phyloP scores from a whole-genome alignment of 2,888 invertebrate species.

The Quadroppia sp. region DNA sequence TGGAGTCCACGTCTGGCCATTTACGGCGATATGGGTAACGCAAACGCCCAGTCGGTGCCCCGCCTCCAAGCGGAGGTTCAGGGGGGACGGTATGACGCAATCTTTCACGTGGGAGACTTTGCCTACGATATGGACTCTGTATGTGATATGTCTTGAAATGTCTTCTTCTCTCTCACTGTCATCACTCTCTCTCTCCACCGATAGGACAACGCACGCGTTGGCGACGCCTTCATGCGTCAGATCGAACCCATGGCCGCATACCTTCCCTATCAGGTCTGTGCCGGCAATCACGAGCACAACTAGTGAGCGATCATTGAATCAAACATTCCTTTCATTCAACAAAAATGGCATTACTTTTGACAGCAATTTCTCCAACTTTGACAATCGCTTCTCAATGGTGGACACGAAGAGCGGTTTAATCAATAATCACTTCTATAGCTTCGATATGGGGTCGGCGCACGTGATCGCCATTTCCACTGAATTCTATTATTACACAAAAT shows the following conservation, averaged over 20 bases:
- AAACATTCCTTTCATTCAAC: neutral
- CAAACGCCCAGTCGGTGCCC: conserved; percentile 37
- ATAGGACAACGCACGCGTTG: conserved; percentile 54
- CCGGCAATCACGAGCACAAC: conserved; percentile 81
- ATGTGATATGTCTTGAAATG: neutral
- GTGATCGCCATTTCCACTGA: conserved; percentile 90
- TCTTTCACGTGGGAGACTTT: conserved; percentile 43
- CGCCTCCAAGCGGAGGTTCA: conserved; percentile 37
- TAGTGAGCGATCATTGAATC: conserved; percentile 12
- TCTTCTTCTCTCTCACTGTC: neutral
- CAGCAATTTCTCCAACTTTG: conserved; percentile 58
- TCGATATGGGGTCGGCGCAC: conserved; percentile 84
- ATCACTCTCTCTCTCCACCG: conserved; percentile 38
- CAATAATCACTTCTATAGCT: conserved; percentile 70
- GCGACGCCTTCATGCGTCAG: conserved; percentile 89
- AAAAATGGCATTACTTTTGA: neutral
- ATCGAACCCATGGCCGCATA: conserved; percentile 82
- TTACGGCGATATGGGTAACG: conserved; percentile 51
- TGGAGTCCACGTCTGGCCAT: conserved; percentile 50
- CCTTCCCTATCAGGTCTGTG: conserved; percentile 76
- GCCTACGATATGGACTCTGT: conserved; percentile 41
- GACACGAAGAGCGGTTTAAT: conserved; percentile 44
- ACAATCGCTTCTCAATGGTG: conserved; percentile 56
- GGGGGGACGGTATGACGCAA: conserved; percentile 34
- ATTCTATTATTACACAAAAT: conserved; percentile 77